phyloP scores from a whole-genome alignment of 2,797 vertebrate species.

The Hypotaenidia philippensis region DNA sequence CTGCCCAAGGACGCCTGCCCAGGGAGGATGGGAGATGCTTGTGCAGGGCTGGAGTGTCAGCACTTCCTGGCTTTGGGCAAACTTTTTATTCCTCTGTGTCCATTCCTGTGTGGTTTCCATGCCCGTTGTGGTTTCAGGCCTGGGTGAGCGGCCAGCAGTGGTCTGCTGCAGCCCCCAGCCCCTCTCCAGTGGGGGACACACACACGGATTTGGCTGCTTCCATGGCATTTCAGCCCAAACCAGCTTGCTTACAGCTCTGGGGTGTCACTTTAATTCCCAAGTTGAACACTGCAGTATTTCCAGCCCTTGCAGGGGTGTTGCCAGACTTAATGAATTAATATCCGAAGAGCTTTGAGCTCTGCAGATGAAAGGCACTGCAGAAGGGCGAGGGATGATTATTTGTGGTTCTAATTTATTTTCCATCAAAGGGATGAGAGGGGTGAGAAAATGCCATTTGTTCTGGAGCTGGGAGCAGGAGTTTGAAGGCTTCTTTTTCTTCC shows the following conservation, averaged over 20 bases:
- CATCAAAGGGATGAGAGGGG: constrained; percentile 55
- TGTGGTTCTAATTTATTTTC: constrained; percentile 61
- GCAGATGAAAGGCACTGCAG: constrained; percentile 18
- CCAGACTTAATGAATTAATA: constrained; percentile 20
- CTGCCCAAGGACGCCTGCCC: rapidly evolving
- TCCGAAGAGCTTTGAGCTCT: constrained; percentile 10
- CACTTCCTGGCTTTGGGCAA: not conserved
- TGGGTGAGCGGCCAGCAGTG: rapidly evolving
- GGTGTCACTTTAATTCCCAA: not conserved
- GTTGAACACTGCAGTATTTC: not conserved
- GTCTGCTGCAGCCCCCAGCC: not conserved
- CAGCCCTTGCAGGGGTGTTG: not conserved
- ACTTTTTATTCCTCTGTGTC: not conserved
- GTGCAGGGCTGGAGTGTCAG: not conserved
- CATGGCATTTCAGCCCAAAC: rapidly evolving
- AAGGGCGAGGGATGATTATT: constrained; percentile 24
- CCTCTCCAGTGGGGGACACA: not conserved
- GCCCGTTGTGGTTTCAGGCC: too few species aligned
- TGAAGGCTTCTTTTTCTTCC: not conserved
- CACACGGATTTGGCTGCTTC: not conserved
- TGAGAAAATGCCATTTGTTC: constrained; percentile 63
- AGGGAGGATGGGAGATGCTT: rapidly evolving
- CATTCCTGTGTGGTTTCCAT: not conserved
- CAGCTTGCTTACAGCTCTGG: not conserved
- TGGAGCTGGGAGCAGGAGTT: constrained; percentile 33